phyloP scores from a whole-genome alignment of 2,888 invertebrate genomes.

The Zootermopsis nevadensis region DNA sequence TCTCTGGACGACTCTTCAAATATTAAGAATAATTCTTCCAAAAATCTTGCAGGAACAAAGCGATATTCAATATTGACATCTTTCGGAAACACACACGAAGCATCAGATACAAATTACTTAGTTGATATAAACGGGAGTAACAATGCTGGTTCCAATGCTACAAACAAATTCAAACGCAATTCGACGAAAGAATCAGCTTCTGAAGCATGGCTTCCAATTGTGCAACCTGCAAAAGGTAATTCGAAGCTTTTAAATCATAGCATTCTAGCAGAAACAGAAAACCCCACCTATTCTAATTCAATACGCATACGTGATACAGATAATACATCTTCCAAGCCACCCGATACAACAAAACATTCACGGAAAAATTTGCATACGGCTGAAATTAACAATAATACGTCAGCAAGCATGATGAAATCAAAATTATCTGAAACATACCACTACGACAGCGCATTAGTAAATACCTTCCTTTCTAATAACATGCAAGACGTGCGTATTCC shows the following conservation, averaged over 20 bases:
- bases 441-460: slow-evolving; percentile 15
- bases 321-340: neutral
- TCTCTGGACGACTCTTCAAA: neutral
- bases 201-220: neutral
- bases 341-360: neutral
- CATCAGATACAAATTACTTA: neutral
- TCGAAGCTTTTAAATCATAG: neutral
- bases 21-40: neutral
- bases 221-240: slow-evolving; percentile 16
- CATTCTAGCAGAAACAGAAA: neutral
- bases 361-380: neutral
- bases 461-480: slow-evolving; percentile 40
- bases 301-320: neutral
- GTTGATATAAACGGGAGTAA: neutral
- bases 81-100: neutral
- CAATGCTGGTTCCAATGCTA: neutral
- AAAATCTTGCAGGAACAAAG: neutral
- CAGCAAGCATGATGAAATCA: neutral
- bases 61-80: neutral
- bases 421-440: slow-evolving; percentile 53
- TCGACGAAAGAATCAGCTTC: neutral
- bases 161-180: neutral
- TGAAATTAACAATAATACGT: neutral
- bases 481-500: slow-evolving; percentile 38
- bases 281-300: neutral